phyloP scores from a whole-genome alignment of 2,113 vertebrate species.

The Chascanopsetta lugubris region DNA sequence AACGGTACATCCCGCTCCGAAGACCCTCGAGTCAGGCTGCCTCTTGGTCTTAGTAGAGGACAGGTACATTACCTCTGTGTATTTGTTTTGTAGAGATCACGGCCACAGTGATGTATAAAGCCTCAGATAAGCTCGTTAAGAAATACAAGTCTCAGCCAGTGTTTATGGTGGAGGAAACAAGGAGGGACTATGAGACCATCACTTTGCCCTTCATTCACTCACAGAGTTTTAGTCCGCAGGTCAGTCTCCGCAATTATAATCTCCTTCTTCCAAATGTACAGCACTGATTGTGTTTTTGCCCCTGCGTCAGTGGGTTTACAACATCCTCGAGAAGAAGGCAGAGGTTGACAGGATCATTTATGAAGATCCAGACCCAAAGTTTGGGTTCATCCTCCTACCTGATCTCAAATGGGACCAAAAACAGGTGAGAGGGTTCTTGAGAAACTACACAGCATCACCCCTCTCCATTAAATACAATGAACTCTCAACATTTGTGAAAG shows the following conservation, averaged over 20 bases:
- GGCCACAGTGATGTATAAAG: slow-evolving; percentile 90
- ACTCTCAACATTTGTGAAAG: too few species aligned
- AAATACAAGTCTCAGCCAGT: slow-evolving; percentile 89
- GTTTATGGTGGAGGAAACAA: slow-evolving; percentile 86
- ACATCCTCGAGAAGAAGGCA: slow-evolving; percentile 96
- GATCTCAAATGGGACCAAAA: slow-evolving; percentile 98
- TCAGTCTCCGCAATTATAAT: slow-evolving; percentile 35
- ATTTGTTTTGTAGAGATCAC: slow-evolving; percentile 87
- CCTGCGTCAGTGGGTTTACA: slow-evolving; percentile 91
- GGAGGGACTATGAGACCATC: slow-evolving; percentile 84
- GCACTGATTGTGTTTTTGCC: neutral
- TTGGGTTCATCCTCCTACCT: slow-evolving; percentile 92
- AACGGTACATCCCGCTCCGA: slow-evolving; percentile 77
- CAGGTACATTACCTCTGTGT: neutral
- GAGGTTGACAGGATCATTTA: slow-evolving; percentile 89
- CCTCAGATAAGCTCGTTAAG: slow-evolving; percentile 92
- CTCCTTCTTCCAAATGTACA: neutral
- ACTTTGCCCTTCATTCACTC: slow-evolving; percentile 88
- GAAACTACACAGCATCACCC: neutral
- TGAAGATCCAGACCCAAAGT: slow-evolving; percentile 87
- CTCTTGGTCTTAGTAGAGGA: neutral
- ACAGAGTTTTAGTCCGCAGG: slow-evolving; percentile 93
- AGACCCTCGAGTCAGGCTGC: neutral
- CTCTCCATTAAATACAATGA: too few species aligned
- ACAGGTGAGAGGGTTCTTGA: slow-evolving; percentile 82